Percentiles rank a stretch among this genome's conserved stretches.
Conservation (phyloP, 2,888 invertebrate species). For the Leptarthrus brevirostris region DNA sequence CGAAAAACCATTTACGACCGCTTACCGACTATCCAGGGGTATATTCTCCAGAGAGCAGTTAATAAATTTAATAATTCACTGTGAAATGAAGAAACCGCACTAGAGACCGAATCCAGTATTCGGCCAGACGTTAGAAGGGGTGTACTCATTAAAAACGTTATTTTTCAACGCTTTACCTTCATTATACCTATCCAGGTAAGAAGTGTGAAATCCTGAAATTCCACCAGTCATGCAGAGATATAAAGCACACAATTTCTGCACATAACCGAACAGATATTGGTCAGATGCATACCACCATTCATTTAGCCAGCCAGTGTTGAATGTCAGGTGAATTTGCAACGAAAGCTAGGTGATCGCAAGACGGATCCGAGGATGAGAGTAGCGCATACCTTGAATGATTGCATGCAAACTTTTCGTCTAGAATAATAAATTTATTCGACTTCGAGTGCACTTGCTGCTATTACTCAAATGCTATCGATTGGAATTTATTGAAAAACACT, state of each 20-base stretch:
- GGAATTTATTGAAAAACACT: not conserved
- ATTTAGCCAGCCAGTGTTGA: not conserved
- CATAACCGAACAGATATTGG: too few relatives aligned
- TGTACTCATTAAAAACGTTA: too few relatives aligned
- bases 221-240: conserved; percentile 49
- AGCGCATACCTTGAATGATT: conserved; percentile 30
- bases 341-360: not conserved
- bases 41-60: too few relatives aligned
- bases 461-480: not conserved
- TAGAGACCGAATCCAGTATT: too few relatives aligned
- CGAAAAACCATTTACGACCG: too few relatives aligned
- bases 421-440: conserved; percentile 12
- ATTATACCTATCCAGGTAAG: not conserved
- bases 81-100: too few relatives aligned
- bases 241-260: not conserved
- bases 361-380: conserved; percentile 5
- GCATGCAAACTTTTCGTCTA: conserved; percentile 17
- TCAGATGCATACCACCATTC: not conserved
- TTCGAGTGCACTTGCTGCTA: not conserved
- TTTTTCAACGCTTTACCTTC: too few relatives aligned
- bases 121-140: too few relatives aligned
- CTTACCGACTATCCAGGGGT: too few relatives aligned
- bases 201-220: conserved; percentile 51
- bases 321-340: not conserved
- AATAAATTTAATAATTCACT: too few relatives aligned